Base-by-base conservation (phyloP, 2,797 vertebrate genomes). In the Aldrovandia affinis region DNA sequence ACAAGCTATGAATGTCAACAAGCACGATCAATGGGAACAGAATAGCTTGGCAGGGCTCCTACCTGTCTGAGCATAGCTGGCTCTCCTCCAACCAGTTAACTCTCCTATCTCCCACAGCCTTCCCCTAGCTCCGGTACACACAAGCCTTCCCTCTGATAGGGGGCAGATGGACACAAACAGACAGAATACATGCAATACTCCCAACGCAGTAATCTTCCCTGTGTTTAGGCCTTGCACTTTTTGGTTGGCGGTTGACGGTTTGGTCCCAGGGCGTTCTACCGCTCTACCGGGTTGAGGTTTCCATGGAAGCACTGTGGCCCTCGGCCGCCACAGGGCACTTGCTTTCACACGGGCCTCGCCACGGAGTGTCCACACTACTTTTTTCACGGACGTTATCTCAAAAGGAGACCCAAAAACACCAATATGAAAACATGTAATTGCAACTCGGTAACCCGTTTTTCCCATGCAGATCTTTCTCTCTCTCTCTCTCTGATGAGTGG, bases 1-100 rank as follows among this genome's bases (percentile, higher is more conserved):
- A 90, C 90, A 93, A 89, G 92, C 86, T 92, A 83, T 91, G 89
- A 91, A 93, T 93, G 91, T 93, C 92, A 93, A 88, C 54, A 78
- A 90, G 89, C 89, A 87, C 91, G 90, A 92, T 82, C 87, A 89
- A 87, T 91, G 90, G 87, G 87, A 89, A 82, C 61, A 92, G 88
- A 86, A 57, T 77, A 39, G 73, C 63, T 86, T 87, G 86, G 88
- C 85, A 86, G 70, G 61, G 81, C 81, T 87, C 88, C 86, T 85
- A 86, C 85, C 86, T 83, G 86, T 81, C 78, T 83, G 77, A 79
- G 55, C 83, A 80, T 78, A 81, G 86, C 88, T 85, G 86, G 88
- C 81, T 73, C 20, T 54, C 30, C 75, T 84, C 84, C 87, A 86
- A 70, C 50, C 84, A 83, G 83, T 87, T 85, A 85, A 79, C 83